phyloP scores from a whole-genome alignment of 2,888 invertebrate genomes.

The Polyommatus iphigenia region DNA sequence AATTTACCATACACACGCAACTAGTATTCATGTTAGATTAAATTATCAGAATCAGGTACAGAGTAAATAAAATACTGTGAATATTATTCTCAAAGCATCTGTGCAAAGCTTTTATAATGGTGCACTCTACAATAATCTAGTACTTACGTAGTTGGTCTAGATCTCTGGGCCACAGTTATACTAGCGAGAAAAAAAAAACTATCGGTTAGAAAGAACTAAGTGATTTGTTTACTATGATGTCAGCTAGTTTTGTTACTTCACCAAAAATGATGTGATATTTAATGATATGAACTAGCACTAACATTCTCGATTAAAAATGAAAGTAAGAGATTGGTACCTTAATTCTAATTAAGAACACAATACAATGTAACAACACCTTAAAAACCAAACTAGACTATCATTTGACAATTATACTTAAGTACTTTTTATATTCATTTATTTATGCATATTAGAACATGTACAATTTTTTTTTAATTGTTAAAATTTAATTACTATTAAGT shows the following conservation, averaged over 20 bases:
- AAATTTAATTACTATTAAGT: background rate
- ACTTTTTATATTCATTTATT: background rate
- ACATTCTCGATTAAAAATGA: background rate
- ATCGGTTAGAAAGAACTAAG: conserved; percentile 50
- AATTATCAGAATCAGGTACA: background rate
- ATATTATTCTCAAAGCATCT: conserved; percentile 32
- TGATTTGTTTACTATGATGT: background rate
- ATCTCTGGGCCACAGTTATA: conserved; percentile 79
- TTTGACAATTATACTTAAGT: background rate
- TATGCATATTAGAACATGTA: background rate
- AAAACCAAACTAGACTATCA: background rate
- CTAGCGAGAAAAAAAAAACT: conserved; percentile 73
- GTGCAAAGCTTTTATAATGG: conserved; percentile 46
- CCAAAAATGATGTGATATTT: background rate
- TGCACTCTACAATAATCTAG: conserved; percentile 46
- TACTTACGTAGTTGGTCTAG: conserved; percentile 80
- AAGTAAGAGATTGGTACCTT: background rate
- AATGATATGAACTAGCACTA: background rate
- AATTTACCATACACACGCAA: no score
- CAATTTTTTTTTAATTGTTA: background rate
- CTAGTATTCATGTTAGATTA: background rate
- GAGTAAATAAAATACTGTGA: background rate
- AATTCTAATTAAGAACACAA: background rate
- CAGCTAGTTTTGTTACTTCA: background rate
- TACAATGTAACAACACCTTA: background rate